phyloP scores from a whole-genome alignment of 2,797 vertebrate genomes.

The Lagorchestes hirsutus region DNA sequence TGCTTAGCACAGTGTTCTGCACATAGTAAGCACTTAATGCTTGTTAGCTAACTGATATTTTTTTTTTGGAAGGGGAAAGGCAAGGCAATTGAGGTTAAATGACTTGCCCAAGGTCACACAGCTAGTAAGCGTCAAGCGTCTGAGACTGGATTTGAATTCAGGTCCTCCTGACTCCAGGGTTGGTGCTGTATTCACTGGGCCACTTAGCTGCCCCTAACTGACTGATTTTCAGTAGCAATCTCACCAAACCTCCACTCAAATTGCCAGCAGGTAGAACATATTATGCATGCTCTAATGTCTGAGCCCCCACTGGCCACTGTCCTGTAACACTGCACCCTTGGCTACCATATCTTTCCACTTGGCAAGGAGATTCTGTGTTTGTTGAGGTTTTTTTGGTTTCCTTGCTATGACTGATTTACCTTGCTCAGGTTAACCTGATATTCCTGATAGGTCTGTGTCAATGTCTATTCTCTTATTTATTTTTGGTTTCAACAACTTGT shows the following conservation, averaged over 20 bases:
- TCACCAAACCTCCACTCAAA: neutral
- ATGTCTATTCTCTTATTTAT: neutral
- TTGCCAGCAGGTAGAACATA: neutral
- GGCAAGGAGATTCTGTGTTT: neutral
- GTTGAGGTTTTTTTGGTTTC: neutral
- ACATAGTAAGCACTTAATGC: neutral
- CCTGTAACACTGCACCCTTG: neutral
- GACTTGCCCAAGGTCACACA: too few species aligned
- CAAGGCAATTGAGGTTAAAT: too few species aligned
- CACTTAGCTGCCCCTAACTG: neutral
- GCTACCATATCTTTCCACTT: neutral
- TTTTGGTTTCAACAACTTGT: neutral
- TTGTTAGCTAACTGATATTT: neutral
- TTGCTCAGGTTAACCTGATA: neutral
- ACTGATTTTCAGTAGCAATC: neutral
- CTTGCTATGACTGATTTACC: neutral
- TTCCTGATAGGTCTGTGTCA: neutral
- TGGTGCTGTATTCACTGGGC: too few species aligned
- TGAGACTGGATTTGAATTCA: too few species aligned
- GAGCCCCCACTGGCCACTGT: neutral
- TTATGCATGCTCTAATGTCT: neutral
- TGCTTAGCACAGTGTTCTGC: too few species aligned
- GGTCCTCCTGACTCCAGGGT: too few species aligned
- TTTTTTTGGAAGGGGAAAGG: too few species aligned
- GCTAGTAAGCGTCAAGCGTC: too few species aligned